Base-by-base conservation (phyloP, 1,140 invertebrate species). In the Eumaeus atala region DNA sequence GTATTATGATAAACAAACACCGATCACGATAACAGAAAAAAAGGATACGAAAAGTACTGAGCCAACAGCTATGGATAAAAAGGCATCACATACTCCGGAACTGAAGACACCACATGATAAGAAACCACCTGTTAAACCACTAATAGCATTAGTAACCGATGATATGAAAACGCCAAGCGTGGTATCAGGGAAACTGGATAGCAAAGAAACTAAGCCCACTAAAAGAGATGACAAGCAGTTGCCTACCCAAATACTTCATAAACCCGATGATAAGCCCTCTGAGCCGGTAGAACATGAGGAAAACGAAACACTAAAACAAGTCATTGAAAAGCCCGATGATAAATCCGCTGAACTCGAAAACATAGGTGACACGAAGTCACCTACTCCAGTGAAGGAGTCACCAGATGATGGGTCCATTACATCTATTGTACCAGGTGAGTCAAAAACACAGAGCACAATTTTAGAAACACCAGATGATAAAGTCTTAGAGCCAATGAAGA, bases 71-170 rank as follows among this genome's bases (percentile, higher is more conserved):
- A n/a, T n/a, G 6, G 16, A 34, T 12, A 33, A 34, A 56, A 55
- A 7, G 17, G 33, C 5, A 0, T 10, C 14, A 0, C 16, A 18
- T n/a, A 37, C 36, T n/a, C 10, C 16, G 55, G 35, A 58, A 0
- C 34, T 61, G 17, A 56, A 62, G 16, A 33, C 11, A 4, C 49
- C 14, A 28, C 63, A 36, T 48, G 14, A 57, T n/a, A n/a, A n/a
- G n/a, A n/a, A n/a, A 5, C 37, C 51, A n/a, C 18, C 5, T 51
- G 54, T 0, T 61, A 63, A 37, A 42, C 12, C 52, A 12, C n/a
- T n/a, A n/a, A n/a, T n/a, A n/a, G n/a, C n/a, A n/a, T n/a, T n/a
- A n/a, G n/a, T 28, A 28, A 48, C 48, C n/a, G 48, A 58, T 4
- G 5, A 38, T n/a, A 10, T 4, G 9, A 61, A 50, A n/a, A 49